These are phyloP conservation scores for Bombus confusus DNA, from an alignment of 1,140 invertebrate species.

Conservation along the genomic window DNA sequence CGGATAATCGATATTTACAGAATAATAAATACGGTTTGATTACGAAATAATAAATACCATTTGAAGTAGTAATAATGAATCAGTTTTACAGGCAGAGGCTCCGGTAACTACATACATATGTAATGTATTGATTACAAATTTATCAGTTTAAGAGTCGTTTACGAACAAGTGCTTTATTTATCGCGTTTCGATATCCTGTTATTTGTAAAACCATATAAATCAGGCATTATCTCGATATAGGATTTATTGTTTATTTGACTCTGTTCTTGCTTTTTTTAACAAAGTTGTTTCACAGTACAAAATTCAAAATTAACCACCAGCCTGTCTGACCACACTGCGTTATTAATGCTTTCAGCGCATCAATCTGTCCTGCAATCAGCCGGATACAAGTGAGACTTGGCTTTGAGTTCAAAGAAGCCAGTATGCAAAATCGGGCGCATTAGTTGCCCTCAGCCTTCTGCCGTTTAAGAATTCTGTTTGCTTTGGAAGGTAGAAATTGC, in stretches of 20 bases:
- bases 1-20: background rate
- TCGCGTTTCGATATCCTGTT: background rate
- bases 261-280: background rate
- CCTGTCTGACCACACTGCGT: background rate
- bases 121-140: background rate
- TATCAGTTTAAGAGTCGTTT: background rate
- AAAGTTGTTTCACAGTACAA: background rate
- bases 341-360: background rate
- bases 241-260: background rate
- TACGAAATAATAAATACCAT: background rate
- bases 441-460: background rate
- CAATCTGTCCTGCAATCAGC: background rate
- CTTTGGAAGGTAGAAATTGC: background rate
- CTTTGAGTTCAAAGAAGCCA: slow-evolving; percentile 4
- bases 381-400: background rate
- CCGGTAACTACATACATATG: background rate
- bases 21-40: background rate
- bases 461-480: slow-evolving; percentile 23
- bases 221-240: too few relatives aligned
- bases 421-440: slow-evolving; percentile 10
- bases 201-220: background rate
- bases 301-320: background rate
- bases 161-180: too few relatives aligned
- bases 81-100: background rate
- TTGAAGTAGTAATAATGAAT: background rate